Percentiles rank a stretch among this genome's conserved stretches.
phyloP scores from a whole-genome alignment of 1,140 invertebrate species.

The Adelges cooleyi region DNA sequence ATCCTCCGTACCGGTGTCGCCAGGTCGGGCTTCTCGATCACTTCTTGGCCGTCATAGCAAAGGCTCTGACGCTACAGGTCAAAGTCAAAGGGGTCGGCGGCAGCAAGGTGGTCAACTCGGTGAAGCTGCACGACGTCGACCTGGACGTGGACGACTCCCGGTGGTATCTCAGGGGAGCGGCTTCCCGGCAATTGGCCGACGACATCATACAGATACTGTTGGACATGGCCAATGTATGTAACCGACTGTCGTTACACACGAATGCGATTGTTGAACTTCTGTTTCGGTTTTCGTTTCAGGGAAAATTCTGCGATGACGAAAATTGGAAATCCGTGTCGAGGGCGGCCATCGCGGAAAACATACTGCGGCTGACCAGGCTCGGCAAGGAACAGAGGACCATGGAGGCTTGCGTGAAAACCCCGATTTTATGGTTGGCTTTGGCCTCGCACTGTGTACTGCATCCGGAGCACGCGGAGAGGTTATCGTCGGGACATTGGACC shows the following conservation, averaged over 20 bases:
- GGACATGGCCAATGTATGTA: constrained; percentile 81
- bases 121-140: constrained; percentile 46
- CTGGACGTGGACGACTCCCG: constrained; percentile 46
- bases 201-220: constrained; percentile 76
- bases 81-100: constrained; percentile 60
- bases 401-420: constrained; percentile 61
- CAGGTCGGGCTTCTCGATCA: constrained; percentile 65
- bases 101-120: constrained; percentile 51
- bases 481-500: constrained; percentile 60
- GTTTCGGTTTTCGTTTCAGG: too few species aligned
- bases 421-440: constrained; percentile 82
- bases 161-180: constrained; percentile 79
- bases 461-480: constrained; percentile 76
- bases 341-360: constrained; percentile 80
- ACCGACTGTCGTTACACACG: too few species aligned
- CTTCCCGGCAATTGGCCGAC: constrained; percentile 71
- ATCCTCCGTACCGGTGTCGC: constrained; percentile 33
- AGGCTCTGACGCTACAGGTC: constrained; percentile 73
- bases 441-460: constrained; percentile 87
- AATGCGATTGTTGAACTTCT: too few species aligned
- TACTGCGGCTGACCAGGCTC: constrained; percentile 71
- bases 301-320: constrained; percentile 57
- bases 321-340: constrained; percentile 80
- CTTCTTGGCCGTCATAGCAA: constrained; percentile 74
- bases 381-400: constrained; percentile 61